Conservation (phyloP, 2,113 vertebrate genomes). For the Lanius collurio region DNA sequence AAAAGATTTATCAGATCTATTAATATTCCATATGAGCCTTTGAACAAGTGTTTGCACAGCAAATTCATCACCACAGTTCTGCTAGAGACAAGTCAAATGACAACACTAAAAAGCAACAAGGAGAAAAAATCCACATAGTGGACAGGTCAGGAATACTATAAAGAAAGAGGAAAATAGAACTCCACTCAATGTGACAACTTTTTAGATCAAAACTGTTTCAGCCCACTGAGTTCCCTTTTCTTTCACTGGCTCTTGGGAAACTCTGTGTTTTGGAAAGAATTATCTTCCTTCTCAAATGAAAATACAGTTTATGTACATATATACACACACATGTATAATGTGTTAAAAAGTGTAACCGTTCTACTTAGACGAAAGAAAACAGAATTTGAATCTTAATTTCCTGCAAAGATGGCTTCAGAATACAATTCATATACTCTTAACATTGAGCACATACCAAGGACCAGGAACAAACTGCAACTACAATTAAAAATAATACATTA, state of each 20-base stretch:
- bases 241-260: not conserved
- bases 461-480: not conserved
- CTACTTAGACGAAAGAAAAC: not conserved
- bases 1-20: not conserved
- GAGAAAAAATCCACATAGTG: not conserved
- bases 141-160: not conserved
- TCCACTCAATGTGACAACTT: not conserved
- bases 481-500: not conserved
- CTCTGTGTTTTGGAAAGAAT: not conserved
- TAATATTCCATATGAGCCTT: not conserved
- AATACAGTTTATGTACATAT: not conserved
- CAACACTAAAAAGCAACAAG: not conserved
- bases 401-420: not conserved
- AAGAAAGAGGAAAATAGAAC: not conserved
- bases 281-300: not conserved
- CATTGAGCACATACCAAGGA: not conserved
- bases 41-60: not conserved
- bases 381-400: not conserved
- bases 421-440: not conserved
- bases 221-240: not conserved
- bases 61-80: not conserved
- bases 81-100: not conserved
- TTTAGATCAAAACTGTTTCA: not conserved
- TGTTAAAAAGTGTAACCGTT: not conserved
- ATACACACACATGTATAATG: accelerated